Conservation (phyloP, 2,113 vertebrate genomes). For the Xenotilapia longispinis region DNA sequence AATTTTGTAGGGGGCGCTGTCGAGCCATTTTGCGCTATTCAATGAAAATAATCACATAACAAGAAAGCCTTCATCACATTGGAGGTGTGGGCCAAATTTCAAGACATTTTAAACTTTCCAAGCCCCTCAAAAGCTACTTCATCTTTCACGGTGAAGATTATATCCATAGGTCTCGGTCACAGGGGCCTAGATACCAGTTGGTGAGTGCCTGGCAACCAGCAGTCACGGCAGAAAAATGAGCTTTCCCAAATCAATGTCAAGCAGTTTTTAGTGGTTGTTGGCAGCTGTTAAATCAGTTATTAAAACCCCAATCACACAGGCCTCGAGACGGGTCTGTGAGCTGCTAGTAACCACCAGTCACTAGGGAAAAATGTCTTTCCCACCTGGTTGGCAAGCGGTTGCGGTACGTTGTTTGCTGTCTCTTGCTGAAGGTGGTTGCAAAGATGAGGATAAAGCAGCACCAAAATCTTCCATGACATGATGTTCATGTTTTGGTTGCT, state of each 20-base stretch:
- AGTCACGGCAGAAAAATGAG: not conserved
- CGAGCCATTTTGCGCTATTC: not conserved
- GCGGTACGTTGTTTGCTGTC: not conserved
- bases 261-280: not conserved
- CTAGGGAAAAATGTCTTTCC: not conserved
- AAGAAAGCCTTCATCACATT: not conserved
- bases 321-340: not conserved
- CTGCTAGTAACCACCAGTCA: not conserved
- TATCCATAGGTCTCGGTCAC: not conserved
- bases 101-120: not conserved
- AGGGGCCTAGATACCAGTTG: not conserved
- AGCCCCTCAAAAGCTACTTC: not conserved
- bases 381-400: not conserved
- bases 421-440: not conserved
- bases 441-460: not conserved
- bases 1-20: not conserved
- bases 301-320: not conserved
- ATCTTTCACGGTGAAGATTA: not conserved
- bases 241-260: not conserved
- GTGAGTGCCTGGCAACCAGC: not conserved
- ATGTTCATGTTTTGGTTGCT: not conserved
- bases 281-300: not conserved
- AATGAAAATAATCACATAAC: not conserved
- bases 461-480: not conserved
- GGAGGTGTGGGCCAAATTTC: rapidly evolving